Evolutionary conservation across 2,888 invertebrate genomes (phyloP), one percentile per base, ranked within the genome.

Genomic region (Autographa gamma): DNA sequence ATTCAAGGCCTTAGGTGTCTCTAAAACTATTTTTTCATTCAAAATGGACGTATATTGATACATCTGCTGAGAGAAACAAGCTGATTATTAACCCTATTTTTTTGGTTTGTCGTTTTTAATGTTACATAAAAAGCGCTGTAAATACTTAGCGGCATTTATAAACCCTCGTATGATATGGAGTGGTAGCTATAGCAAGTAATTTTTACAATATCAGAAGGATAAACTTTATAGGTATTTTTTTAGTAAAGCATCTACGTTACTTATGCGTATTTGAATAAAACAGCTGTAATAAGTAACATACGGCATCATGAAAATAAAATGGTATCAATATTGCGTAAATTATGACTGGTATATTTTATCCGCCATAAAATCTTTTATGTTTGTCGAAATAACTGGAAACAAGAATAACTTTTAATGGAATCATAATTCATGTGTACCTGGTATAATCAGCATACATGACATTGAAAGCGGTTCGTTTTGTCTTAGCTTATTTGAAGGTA

Each of bases 401-500:
- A 38, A 64, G 8, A 56, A 70, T 5, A 16, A 13, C n/a, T 14
- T 43, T 11, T 41, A 65, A n/a, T 18, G 13, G 13, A 43, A 43
- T 25, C 32, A 48, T 48, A 48, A 48, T 48, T 48, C 48, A 6
- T 63, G 41, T 11, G 32, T 19, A 56, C 14, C 32, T 18, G 25
- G n/a, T 58, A 31, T 6, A 32, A 56, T 19, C n/a, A 62, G 38
- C 48, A 48, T 52, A 69, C 41, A 66, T 56, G 31, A 19, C 54
- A 25, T 19, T 19, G 25, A 63, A 14, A 60, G 60, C 43, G 38
- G 18, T 54, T n/a, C 66, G 32, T 72, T 68, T 56, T 63, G 66
- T 73, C 66, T 74, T 71, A 62, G 69, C 62, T 78, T 69, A 72
- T 80, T 82, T 68, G 68, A 75, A 83, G 78, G 73, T 80, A 80